These are phyloP conservation scores for Simalia tracyae DNA, from an alignment of 2,797 vertebrate genomes.

Conservation along the genomic window DNA sequence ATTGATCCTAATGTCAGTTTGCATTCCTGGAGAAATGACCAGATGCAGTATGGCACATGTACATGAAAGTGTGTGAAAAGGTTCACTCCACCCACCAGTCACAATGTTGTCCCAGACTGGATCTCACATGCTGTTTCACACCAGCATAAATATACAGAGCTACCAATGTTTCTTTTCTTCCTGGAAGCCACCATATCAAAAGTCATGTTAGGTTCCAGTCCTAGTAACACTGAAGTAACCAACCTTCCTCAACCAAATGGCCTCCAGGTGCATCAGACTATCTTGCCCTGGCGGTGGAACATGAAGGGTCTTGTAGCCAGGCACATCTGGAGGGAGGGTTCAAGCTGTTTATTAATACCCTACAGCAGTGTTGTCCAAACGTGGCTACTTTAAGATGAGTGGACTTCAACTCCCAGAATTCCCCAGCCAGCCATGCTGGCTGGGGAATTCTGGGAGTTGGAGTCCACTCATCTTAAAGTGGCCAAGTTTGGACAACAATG, in stretches of 20 bases:
- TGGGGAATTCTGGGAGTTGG: too few species aligned
- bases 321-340: background rate
- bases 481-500: too few species aligned
- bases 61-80: too few species aligned
- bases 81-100: too few species aligned
- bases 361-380: too few species aligned
- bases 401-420: too few species aligned
- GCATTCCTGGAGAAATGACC: too few species aligned
- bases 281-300: background rate
- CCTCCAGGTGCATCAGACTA: background rate
- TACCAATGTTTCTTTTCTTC: background rate
- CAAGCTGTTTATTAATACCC: background rate
- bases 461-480: too few species aligned
- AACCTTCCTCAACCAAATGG: background rate
- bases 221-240: background rate
- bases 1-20: too few species aligned
- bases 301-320: background rate
- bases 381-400: too few species aligned
- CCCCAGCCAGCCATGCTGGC: too few species aligned
- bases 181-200: background rate
- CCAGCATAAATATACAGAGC: background rate
- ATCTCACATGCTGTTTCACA: background rate
- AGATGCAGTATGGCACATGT: too few species aligned
- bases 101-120: background rate
- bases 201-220: background rate